Conservation (phyloP, 2,888 invertebrate genomes). For the Caenorhabditis virilis region DNA sequence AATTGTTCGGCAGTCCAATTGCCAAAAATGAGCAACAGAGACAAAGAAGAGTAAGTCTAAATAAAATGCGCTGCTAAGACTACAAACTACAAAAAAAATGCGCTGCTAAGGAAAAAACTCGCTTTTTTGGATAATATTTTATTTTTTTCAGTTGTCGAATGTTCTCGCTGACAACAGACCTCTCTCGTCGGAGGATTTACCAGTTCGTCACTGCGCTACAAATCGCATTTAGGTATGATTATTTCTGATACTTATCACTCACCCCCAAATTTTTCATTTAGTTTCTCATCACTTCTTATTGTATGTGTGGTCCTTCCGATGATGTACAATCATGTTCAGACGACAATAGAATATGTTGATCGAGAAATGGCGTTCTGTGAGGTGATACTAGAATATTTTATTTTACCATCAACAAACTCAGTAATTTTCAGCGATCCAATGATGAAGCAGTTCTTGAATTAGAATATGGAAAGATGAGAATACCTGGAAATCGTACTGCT, state of each 20-base stretch:
- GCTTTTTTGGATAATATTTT: background rate
- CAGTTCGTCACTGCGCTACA: constrained; percentile 67
- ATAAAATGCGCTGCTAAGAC: no score
- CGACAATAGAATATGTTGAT: constrained; percentile 67
- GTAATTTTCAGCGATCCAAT: constrained; percentile 50
- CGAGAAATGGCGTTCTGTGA: constrained; percentile 68
- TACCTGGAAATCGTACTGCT: constrained; percentile 41
- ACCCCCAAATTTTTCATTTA: no score
- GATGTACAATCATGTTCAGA: constrained; percentile 68
- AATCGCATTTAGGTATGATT: no score
- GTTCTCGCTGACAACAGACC: constrained; percentile 55
- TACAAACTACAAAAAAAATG: no score
- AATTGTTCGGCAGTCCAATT: no score
- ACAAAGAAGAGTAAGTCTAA: constrained; percentile 29
- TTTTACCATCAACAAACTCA: background rate
- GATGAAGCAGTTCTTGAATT: constrained; percentile 56
- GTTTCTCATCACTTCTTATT: constrained; percentile 62
- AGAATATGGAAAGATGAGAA: constrained; percentile 46
- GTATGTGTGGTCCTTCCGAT: constrained; percentile 64
- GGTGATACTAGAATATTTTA: constrained; percentile 32
- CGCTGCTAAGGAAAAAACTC: no score
- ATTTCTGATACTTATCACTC: no score
- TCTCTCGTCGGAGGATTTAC: constrained; percentile 59
- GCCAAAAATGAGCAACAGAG: constrained; percentile 39
- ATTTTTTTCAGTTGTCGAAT: constrained; percentile 48